phyloP scores from a whole-genome alignment of 2,113 vertebrate genomes.

The Anhinga anhinga region DNA sequence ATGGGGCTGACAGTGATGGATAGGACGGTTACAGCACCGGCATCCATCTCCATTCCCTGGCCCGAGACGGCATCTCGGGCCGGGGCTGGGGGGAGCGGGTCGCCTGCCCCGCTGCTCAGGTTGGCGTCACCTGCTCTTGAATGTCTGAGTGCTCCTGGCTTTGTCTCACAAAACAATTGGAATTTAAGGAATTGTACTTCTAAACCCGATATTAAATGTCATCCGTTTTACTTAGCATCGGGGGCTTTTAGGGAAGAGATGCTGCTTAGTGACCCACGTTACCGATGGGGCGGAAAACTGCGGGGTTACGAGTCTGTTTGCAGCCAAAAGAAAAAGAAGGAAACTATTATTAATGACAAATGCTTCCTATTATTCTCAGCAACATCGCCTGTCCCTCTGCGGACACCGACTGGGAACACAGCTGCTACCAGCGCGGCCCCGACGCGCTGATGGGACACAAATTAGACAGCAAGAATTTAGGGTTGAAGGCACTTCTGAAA shows the following conservation, averaged over 20 bases:
- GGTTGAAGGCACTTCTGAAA: neutral
- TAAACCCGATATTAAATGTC: neutral
- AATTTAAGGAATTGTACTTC: constrained; percentile 32
- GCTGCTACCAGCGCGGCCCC: neutral
- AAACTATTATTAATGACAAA: neutral
- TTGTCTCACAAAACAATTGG: neutral
- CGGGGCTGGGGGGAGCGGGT: constrained; percentile 12
- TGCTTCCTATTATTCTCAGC: neutral
- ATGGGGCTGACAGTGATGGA: constrained; percentile 67
- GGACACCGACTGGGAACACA: neutral
- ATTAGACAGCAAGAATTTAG: neutral
- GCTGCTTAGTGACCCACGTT: constrained; percentile 23
- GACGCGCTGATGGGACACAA: neutral
- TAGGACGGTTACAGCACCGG: constrained; percentile 30
- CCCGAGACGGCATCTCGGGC: neutral
- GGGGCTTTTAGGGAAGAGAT: neutral
- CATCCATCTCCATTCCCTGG: constrained; percentile 66
- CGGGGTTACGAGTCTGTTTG: neutral
- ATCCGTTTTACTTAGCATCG: neutral
- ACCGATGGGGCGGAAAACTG: neutral
- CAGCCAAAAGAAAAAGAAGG: neutral
- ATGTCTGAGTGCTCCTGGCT: neutral
- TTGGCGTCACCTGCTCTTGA: constrained; percentile 62
- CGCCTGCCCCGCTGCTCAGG: constrained; percentile 23
- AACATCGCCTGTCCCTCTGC: neutral